These are phyloP conservation scores for Sebastiscus tertius DNA, from an alignment of 2,797 vertebrate genomes.

Conservation along the genomic window DNA sequence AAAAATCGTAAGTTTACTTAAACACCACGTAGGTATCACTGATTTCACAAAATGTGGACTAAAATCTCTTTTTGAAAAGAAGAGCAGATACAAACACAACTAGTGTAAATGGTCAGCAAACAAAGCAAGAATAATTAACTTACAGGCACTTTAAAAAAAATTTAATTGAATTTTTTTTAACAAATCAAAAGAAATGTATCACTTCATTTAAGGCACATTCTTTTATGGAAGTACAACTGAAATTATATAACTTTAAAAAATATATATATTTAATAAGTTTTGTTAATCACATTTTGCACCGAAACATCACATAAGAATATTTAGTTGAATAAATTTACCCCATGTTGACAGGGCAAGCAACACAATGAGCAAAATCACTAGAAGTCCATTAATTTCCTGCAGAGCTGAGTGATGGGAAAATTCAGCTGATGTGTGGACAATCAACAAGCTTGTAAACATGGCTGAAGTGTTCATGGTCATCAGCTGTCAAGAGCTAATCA, in stretches of 20 bases:
- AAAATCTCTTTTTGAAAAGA: not conserved
- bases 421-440: conserved; percentile 9
- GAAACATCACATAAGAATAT: not conserved
- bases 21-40: not conserved
- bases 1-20: not conserved
- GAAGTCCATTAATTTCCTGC: conserved; percentile 15
- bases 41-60: not conserved
- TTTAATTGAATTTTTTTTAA: not conserved
- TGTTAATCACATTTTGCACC: not conserved
- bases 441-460: conserved; percentile 33
- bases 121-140: not conserved
- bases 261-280: not conserved
- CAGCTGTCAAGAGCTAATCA: conserved; percentile 12
- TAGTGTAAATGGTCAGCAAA: not conserved
- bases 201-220: not conserved
- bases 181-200: not conserved
- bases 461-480: conserved; percentile 3
- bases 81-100: not conserved
- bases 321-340: conserved; percentile 22
- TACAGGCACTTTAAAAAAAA: not conserved
- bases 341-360: conserved; percentile 21
- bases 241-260: not conserved
- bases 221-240: not conserved
- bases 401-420: conserved; percentile 9
- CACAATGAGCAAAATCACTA: conserved; percentile 29